Conservation (phyloP, 2,113 vertebrate species). For the Calyptommatus sinebrachiatus region DNA sequence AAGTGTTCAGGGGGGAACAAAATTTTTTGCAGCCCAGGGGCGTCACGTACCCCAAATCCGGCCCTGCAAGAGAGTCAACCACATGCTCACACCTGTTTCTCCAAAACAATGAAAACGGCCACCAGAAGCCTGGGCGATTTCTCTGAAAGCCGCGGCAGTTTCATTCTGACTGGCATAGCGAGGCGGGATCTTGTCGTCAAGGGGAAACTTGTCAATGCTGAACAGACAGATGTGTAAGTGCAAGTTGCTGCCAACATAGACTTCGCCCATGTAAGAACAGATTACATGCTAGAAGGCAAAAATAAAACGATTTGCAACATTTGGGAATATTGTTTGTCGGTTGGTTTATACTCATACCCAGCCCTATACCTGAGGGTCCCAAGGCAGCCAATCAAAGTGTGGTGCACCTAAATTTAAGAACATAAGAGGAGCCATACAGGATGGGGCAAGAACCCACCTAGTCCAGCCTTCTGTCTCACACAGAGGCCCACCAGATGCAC, state of each 20-base stretch:
- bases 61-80: background rate
- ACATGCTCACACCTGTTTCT: conserved; percentile 69
- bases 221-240: conserved; percentile 78
- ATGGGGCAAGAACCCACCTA: too few species aligned
- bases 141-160: conserved; percentile 56
- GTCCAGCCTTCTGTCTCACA: too few species aligned
- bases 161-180: conserved; percentile 55
- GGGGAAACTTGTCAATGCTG: conserved; percentile 33
- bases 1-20: too few species aligned
- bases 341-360: too few species aligned
- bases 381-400: too few species aligned
- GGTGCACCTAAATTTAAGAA: too few species aligned
- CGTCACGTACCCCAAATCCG: too few species aligned
- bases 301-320: fast-evolving
- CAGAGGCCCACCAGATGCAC: too few species aligned
- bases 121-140: conserved; percentile 50
- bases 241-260: conserved; percentile 63
- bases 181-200: conserved; percentile 34
- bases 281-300: conserved; percentile 55
- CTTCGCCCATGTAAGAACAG: conserved; percentile 71
- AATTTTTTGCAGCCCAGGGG: too few species aligned
- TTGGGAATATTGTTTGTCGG: background rate
- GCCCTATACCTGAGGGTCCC: too few species aligned
- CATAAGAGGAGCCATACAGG: too few species aligned
- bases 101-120: conserved; percentile 84